These are phyloP conservation scores for Sepioteuthis lessoniana DNA, from an alignment of 2,888 invertebrate species.

Conservation along the genomic window DNA sequence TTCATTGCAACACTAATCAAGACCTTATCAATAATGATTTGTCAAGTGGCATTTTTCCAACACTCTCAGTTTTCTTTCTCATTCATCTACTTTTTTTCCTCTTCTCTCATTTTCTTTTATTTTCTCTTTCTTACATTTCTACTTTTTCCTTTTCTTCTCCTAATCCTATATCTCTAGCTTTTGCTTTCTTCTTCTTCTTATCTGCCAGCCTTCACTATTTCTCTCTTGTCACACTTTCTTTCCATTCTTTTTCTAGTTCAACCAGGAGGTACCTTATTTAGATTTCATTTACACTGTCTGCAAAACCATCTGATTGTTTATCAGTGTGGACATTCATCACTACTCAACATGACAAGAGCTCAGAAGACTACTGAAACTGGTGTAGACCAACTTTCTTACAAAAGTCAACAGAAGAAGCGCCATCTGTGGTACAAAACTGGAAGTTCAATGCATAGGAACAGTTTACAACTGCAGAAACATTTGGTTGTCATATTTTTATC, in stretches of 20 bases:
- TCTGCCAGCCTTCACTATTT: too few relatives aligned
- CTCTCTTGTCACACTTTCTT: too few relatives aligned
- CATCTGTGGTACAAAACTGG: conserved; percentile 4
- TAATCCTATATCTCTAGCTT: too few relatives aligned
- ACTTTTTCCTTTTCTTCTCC: too few relatives aligned
- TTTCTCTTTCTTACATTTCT: too few relatives aligned
- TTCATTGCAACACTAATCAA: not conserved
- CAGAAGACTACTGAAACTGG: not conserved
- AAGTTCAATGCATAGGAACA: not conserved
- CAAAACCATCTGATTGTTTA: not conserved
- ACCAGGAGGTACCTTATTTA: not conserved
- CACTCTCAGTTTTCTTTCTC: not conserved
- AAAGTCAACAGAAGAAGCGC: not conserved
- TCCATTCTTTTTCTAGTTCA: not conserved
- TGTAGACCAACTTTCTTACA: not conserved
- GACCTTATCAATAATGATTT: not conserved
- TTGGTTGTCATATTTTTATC: not conserved
- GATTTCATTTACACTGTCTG: conserved; percentile 4
- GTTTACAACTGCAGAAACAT: not conserved
- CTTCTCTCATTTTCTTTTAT: not conserved
- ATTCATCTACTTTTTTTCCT: not conserved
- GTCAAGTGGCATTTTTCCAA: not conserved
- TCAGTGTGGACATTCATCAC: not conserved
- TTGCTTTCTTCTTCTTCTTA: too few relatives aligned
- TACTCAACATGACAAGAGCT: not conserved